Percentiles rank a stretch among this genome's conserved stretches.
These are phyloP conservation scores for Camarhynchus parvulus DNA, from an alignment of 2,113 vertebrate genomes.

Conservation along the genomic window DNA sequence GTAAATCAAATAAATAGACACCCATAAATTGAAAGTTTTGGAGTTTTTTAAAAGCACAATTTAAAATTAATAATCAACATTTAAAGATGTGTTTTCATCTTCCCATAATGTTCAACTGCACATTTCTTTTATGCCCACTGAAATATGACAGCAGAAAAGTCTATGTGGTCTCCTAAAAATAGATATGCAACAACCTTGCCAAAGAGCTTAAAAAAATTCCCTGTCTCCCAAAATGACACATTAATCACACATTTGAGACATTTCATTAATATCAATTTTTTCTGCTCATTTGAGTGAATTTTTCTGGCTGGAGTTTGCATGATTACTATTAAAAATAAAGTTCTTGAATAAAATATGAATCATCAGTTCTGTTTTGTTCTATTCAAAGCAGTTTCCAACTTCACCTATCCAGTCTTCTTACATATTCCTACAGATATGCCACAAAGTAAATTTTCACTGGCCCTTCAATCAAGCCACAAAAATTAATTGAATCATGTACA, in stretches of 20 bases:
- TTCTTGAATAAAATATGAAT: neutral
- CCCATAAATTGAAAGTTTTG: neutral
- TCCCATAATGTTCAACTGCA: slow-evolving; percentile 18
- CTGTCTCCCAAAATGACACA: neutral
- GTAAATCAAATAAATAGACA: slow-evolving; percentile 22
- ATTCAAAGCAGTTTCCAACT: neutral
- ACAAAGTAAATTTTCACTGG: neutral
- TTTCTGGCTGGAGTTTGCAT: neutral
- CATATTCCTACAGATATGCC: neutral
- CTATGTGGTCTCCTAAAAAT: neutral
- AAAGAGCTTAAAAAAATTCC: neutral
- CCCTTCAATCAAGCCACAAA: neutral
- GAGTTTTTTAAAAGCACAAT: neutral
- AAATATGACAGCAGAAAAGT: neutral
- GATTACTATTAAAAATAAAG: neutral
- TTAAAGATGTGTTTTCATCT: slow-evolving; percentile 13
- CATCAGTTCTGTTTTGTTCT: neutral
- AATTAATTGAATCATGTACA: neutral
- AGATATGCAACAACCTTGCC: neutral
- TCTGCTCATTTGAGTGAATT: neutral
- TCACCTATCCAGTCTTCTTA: neutral
- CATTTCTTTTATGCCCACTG: slow-evolving; percentile 12
- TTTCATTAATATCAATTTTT: neutral
- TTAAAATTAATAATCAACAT: slow-evolving; percentile 33
- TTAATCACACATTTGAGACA: neutral